These are phyloP conservation scores for Acanthosepion lycidas DNA, from an alignment of 2,888 invertebrate genomes.

Conservation along the genomic window DNA sequence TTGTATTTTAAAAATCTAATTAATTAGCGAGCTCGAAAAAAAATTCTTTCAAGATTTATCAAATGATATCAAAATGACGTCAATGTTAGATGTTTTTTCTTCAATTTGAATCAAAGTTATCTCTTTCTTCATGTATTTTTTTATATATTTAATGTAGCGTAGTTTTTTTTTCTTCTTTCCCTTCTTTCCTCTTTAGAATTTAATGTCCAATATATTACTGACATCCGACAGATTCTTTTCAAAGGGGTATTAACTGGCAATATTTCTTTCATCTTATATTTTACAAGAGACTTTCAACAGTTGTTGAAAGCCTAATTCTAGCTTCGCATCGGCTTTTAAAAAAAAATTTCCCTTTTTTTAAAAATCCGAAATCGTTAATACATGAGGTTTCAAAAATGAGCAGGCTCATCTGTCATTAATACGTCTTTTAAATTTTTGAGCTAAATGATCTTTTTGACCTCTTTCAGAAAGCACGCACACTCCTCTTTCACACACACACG, in stretches of 20 bases:
- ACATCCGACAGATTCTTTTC: not conserved
- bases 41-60: not conserved
- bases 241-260: not conserved
- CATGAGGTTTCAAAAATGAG: not conserved
- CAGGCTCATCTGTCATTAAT: not conserved
- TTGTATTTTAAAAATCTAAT: not conserved
- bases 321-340: not conserved
- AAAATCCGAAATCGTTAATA: not conserved
- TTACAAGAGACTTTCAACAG: not conserved
- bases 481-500: not conserved
- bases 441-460: not conserved
- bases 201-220: not conserved
- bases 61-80: not conserved
- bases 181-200: not conserved
- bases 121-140: not conserved
- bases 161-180: not conserved
- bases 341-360: too few relatives aligned
- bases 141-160: not conserved
- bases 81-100: not conserved
- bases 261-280: not conserved
- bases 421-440: not conserved
- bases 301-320: not conserved
- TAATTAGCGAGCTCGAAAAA: not conserved
- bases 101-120: not conserved
- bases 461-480: not conserved